Conservation (phyloP, 2,888 invertebrate species). For the Encarsia formosa region DNA sequence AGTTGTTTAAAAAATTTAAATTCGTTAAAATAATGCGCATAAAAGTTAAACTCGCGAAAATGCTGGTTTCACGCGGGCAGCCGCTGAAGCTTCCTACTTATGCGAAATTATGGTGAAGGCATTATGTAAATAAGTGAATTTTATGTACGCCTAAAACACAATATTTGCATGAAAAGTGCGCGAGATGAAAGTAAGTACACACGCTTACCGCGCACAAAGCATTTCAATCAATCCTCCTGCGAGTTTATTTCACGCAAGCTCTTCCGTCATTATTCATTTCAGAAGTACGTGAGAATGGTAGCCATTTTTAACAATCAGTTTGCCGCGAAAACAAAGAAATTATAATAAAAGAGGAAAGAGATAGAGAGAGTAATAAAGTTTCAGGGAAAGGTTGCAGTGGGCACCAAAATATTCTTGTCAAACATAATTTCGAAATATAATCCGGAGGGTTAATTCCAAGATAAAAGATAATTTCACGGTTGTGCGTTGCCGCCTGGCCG, state of each 20-base stretch:
- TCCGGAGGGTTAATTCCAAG: slow-evolving; percentile 24
- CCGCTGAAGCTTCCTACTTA: not conserved
- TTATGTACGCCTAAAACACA: slow-evolving; percentile 18
- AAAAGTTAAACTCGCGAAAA: too few relatives aligned
- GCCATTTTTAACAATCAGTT: too few relatives aligned
- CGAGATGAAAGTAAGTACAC: slow-evolving; percentile 1
- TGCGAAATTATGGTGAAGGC: slow-evolving; percentile 11
- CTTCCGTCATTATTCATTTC: too few relatives aligned
- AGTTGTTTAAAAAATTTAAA: not conserved
- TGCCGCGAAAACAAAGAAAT: too few relatives aligned
- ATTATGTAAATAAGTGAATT: slow-evolving; percentile 23
- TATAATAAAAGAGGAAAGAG: not conserved
- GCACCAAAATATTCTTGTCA: slow-evolving; percentile 14
- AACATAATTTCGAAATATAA: slow-evolving; percentile 20
- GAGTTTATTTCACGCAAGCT: too few relatives aligned
- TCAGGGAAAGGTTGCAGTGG: not conserved
- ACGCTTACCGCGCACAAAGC: slow-evolving; percentile 3
- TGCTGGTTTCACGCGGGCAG: too few relatives aligned
- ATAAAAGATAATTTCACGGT: slow-evolving; percentile 27
- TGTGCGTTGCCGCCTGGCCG: slow-evolving; percentile 12
- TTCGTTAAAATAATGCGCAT: slow-evolving; percentile 4
- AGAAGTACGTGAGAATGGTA: too few relatives aligned
- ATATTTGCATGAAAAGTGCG: slow-evolving; percentile 17
- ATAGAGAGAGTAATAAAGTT: slow-evolving; percentile 5
- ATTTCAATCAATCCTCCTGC: slow-evolving; percentile 15